Percentiles rank a stretch among this genome's conserved stretches.
Conservation (phyloP, 2,797 vertebrate species). For the Micromesistius poutassou region DNA sequence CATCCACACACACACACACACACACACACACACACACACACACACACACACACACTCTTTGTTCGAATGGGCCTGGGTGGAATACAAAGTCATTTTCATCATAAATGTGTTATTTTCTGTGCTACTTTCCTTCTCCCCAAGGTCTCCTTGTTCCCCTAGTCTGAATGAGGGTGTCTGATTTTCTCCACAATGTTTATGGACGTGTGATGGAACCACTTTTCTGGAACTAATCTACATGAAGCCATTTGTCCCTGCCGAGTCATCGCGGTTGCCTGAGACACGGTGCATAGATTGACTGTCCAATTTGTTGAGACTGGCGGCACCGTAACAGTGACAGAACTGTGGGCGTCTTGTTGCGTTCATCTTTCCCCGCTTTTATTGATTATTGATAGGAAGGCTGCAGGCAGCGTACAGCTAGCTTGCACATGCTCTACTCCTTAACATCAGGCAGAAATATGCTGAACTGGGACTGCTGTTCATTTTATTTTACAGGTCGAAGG, state of each 20-base stretch:
- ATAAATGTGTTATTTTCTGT: neutral
- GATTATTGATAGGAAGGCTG: neutral
- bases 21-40: neutral
- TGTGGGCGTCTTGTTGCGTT: slow-evolving; percentile 2
- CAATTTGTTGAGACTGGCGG: slow-evolving; percentile 32
- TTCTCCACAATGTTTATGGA: neutral
- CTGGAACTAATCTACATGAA: slow-evolving; percentile 2
- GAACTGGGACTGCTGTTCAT: neutral
- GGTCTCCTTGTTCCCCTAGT: too few relatives aligned
- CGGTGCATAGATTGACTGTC: slow-evolving; percentile 22
- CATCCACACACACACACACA: neutral
- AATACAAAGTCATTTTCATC: neutral
- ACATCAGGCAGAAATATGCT: neutral
- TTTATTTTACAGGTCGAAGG: too few relatives aligned
- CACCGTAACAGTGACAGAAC: slow-evolving; percentile 14
- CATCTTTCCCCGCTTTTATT: neutral
- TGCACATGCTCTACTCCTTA: neutral
- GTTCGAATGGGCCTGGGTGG: neutral
- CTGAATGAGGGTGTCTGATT: neutral
- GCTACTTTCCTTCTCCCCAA: neutral
- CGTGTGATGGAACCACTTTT: neutral
- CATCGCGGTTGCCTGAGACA: slow-evolving; percentile 24
- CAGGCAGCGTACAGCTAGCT: neutral
- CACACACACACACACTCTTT: neutral
- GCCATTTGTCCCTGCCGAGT: slow-evolving; percentile 11